Base-by-base conservation (phyloP, 2,888 invertebrate species). In the Aelia acuminata region DNA sequence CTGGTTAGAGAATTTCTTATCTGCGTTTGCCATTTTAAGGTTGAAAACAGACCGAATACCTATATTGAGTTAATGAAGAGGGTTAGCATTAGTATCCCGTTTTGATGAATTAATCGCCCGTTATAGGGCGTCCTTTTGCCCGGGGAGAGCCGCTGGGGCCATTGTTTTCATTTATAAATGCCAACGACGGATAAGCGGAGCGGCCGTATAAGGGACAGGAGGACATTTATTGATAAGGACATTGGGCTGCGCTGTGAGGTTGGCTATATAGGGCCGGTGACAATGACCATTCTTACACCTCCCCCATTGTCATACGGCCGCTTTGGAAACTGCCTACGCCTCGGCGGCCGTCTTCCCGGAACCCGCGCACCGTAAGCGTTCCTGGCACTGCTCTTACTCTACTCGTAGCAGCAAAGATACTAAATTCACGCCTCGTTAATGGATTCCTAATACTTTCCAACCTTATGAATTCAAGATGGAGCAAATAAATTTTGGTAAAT, bases 241-340 rank as follows among this genome's bases (percentile, higher is more conserved):
- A 80, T 80, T 47, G 43, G 43, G 80, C 80, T 80, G 80, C 43
- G 80, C 80, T 80, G 80, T 80, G 80, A 57, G 11, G 80, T 43
- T 43, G 35, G 63, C 87, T 53, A 43, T 87, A 87, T 87, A 87
- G 57, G 70, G 87, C 63, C n/a, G 26, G n/a, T 31, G 20, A 87
- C 87, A 87, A 87, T 87, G 87, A 39, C 87, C 87, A 87, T 87
- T 87, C 87, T 87, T 87, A 47, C 70, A 47, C 53, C 35, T 31
- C 26, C 63, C 13, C 86, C 87, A 87, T 87, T 87, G 87, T 87
- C 63, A 47, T 43, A 70, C 48, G 48, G 18, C 39, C 70, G 31
- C 31, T 70, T 87, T 63, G 63, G 70, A 70, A 85, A 43, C 47
- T 87, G 87, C 85, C 85, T 85, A 85, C 50, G 80, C 80, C n/a